A percentile compares a stretch with the other conserved stretches of the same genome.
Evolutionary conservation across 2,797 vertebrate genomes (phyloP).

Genomic region (Toxotes lorentzi): DNA sequence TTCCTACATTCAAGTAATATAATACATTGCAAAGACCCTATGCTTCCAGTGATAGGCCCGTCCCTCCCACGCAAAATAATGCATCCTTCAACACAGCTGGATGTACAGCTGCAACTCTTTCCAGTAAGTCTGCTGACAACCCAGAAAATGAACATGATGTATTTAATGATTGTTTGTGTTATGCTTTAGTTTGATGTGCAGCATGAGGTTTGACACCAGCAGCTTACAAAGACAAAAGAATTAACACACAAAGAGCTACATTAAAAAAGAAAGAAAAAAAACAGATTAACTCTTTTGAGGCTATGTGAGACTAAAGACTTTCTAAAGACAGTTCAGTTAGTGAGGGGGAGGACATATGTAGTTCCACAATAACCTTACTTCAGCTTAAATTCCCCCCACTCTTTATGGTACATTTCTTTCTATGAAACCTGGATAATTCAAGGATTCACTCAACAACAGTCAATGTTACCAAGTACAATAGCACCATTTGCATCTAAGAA

Average conservation of each 20-base stretch:
- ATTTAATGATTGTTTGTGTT: constrained; percentile 12
- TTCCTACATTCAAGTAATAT: constrained; percentile 91
- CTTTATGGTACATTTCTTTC: constrained; percentile 10
- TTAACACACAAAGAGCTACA: no score
- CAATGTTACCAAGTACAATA: constrained; percentile 23
- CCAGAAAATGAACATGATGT: background rate
- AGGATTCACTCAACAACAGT: constrained; percentile 25
- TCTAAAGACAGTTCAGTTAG: constrained; percentile 31
- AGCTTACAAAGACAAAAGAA: constrained; percentile 22
- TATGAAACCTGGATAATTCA: background rate
- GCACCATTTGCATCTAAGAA: constrained; percentile 38
- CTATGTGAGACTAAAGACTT: constrained; percentile 9
- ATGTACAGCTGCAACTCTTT: constrained; percentile 24
- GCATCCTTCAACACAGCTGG: constrained; percentile 67
- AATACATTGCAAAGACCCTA: constrained; percentile 66
- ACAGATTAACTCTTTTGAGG: background rate
- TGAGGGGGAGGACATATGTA: background rate
- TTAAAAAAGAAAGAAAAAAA: constrained; percentile 8
- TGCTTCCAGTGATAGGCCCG: constrained; percentile 47
- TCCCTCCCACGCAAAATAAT: constrained; percentile 49
- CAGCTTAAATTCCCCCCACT: background rate
- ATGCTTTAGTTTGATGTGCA: constrained; percentile 36
- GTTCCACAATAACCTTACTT: constrained; percentile 1
- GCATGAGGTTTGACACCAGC: constrained; percentile 29
- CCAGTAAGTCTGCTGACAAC: constrained; percentile 26